These are phyloP conservation scores for Lepidonotus clava DNA, from an alignment of 2,888 invertebrate genomes.

Conservation along the genomic window DNA sequence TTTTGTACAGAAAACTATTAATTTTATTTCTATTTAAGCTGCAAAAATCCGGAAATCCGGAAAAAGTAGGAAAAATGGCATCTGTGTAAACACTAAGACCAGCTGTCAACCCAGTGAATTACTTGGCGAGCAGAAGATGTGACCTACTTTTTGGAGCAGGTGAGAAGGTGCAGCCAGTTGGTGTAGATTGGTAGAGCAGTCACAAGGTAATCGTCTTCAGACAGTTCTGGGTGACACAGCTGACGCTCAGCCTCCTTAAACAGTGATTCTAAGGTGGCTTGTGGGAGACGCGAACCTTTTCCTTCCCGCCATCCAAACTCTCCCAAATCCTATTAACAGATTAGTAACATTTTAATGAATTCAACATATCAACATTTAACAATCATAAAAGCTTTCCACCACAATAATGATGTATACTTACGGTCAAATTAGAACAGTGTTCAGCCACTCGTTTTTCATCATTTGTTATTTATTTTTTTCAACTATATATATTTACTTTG, in stretches of 20 bases:
- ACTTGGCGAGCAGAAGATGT: no score
- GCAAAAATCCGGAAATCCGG: no score
- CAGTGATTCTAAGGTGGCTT: neutral
- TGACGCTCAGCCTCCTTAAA: slow-evolving; percentile 1
- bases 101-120: no score
- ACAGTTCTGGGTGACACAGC: neutral
- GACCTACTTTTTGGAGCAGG: slow-evolving; percentile 42
- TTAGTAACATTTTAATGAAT: neutral
- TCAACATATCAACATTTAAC: neutral
- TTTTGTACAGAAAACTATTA: no score
- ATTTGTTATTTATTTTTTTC: no score
- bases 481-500: no score
- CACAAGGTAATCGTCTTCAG: neutral
- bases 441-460: no score
- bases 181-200: neutral
- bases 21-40: no score
- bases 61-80: no score
- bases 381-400: neutral
- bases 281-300: neutral
- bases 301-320: slow-evolving; percentile 37
- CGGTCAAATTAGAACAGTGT: no score
- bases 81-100: no score
- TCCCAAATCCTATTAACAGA: slow-evolving; percentile 3
- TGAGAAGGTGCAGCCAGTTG: slow-evolving; percentile 37
- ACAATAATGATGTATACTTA: no score